phyloP scores from a whole-genome alignment of 2,797 vertebrate species.

The Enteromius trimaculatus region DNA sequence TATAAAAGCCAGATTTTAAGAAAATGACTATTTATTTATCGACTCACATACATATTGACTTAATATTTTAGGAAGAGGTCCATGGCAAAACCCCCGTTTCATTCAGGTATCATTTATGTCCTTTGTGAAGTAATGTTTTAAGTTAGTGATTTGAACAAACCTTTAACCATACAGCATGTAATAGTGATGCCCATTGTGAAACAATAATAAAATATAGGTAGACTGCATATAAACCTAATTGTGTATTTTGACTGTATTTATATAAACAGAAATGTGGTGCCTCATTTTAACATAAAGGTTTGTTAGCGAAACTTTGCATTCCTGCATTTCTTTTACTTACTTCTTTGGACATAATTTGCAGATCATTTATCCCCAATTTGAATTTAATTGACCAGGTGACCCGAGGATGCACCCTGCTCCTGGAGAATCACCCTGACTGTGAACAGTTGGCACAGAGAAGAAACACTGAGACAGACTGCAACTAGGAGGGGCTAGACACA shows the following conservation, averaged over 20 bases:
- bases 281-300: background rate
- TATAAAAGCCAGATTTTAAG: background rate
- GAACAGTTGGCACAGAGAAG: slow-evolving; percentile 57
- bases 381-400: slow-evolving; percentile 86
- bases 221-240: background rate
- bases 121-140: too few relatives aligned
- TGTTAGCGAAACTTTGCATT: slow-evolving; percentile 8
- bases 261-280: background rate
- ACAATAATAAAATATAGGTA: background rate
- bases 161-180: background rate
- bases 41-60: background rate
- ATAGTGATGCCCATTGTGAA: background rate
- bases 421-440: slow-evolving; percentile 59
- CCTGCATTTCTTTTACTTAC: slow-evolving; percentile 56
- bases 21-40: too few relatives aligned
- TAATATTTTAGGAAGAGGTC: background rate
- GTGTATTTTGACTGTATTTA: background rate
- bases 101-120: background rate
- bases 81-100: background rate
- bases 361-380: slow-evolving; percentile 79
- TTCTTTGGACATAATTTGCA: slow-evolving; percentile 76
- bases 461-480: slow-evolving; percentile 68
- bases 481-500: slow-evolving; percentile 44
- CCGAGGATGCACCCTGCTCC: slow-evolving; percentile 69
- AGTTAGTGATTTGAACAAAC: background rate